Evolutionary conservation across 2,797 vertebrate species (phyloP).

Genomic region (Myotis myotis): DNA sequence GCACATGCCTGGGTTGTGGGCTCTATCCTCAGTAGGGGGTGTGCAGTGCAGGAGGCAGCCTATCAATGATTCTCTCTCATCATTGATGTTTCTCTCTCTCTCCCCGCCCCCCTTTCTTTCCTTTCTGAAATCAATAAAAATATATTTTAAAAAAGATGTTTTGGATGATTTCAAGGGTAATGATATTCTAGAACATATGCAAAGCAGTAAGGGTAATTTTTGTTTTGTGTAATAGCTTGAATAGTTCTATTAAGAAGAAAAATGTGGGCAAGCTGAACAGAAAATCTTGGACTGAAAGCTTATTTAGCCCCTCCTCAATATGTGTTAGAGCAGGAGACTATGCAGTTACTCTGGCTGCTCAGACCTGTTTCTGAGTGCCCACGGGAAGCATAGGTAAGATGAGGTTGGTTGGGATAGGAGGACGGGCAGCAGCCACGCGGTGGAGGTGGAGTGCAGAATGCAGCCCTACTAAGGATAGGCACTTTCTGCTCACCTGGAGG

Average conservation of each 20-base stretch:
- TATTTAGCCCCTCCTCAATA: background rate
- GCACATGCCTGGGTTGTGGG: no score
- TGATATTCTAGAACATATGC: background rate
- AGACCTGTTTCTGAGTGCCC: background rate
- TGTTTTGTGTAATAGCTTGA: background rate
- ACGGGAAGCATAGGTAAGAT: background rate
- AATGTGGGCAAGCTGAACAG: background rate
- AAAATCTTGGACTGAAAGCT: background rate
- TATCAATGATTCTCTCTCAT: no score
- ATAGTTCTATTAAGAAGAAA: conserved; percentile 4
- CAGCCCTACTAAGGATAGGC: background rate
- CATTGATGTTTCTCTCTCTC: no score
- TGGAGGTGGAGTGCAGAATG: background rate
- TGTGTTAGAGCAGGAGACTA: background rate
- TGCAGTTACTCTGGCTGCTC: background rate
- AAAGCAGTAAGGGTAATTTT: background rate
- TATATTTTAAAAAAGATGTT: background rate
- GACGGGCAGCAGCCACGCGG: background rate
- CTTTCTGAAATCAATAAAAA: no score
- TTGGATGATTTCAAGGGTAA: background rate
- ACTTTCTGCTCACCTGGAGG: background rate
- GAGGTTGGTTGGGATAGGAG: background rate
- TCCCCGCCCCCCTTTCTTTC: no score
- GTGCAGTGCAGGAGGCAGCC: no score
- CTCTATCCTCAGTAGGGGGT: no score